Evolutionary conservation across 2,797 vertebrate species (phyloP).

Genomic region (Limosa lapponica): DNA sequence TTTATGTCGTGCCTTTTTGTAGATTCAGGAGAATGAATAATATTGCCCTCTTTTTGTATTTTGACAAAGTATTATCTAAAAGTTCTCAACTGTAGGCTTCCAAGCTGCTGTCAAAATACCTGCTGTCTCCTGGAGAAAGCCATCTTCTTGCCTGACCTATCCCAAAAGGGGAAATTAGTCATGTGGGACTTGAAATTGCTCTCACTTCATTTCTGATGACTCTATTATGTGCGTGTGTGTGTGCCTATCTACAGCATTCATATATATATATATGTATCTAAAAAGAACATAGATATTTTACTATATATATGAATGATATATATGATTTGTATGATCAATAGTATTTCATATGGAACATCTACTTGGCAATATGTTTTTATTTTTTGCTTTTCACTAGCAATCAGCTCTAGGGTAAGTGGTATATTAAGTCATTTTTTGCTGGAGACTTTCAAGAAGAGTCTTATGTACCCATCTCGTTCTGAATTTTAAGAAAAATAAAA

Average conservation of each 20-base stretch:
- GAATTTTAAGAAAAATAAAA: neutral
- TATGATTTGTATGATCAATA: neutral
- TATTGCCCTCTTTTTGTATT: neutral
- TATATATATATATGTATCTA: neutral
- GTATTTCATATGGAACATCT: neutral
- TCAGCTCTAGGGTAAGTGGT: neutral
- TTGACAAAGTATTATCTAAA: neutral
- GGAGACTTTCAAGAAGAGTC: neutral
- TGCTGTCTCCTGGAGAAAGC: neutral
- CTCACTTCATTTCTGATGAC: neutral
- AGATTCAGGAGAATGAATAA: neutral
- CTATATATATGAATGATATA: neutral
- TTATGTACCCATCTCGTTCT: neutral
- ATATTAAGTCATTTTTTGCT: neutral
- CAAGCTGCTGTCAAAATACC: neutral
- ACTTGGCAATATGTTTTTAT: neutral
- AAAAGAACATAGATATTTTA: neutral
- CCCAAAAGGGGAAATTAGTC: neutral
- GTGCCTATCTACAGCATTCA: neutral
- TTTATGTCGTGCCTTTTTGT: neutral
- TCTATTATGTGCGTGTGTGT: neutral
- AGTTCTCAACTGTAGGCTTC: neutral
- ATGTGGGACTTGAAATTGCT: neutral
- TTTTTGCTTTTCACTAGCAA: slow-evolving; percentile 11
- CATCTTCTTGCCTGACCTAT: neutral